Conservation (phyloP, 2,888 invertebrate genomes). For the Hesperia comma region DNA sequence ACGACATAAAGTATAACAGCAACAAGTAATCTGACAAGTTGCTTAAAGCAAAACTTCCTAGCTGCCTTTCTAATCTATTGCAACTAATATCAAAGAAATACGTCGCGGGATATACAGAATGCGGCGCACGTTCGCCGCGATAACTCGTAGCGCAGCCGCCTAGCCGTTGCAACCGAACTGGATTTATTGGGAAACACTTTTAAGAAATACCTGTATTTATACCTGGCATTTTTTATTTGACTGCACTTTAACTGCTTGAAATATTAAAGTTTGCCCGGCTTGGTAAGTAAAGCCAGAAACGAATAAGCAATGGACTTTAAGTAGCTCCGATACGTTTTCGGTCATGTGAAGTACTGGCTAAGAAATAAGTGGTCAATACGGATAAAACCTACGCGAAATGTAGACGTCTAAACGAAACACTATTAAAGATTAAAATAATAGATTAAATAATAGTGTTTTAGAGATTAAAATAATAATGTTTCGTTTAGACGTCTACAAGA, state of each 20-base stretch:
- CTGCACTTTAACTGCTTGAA: constrained; percentile 16
- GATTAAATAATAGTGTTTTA: too few relatives aligned
- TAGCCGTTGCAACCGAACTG: constrained; percentile 23
- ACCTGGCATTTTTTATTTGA: constrained; percentile 22
- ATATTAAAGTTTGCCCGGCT: not conserved
- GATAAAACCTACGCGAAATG: too few relatives aligned
- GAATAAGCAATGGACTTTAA: too few relatives aligned
- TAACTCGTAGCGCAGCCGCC: constrained; percentile 21
- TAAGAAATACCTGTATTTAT: constrained; percentile 33
- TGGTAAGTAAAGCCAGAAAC: too few relatives aligned
- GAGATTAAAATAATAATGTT: too few relatives aligned
- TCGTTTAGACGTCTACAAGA: too few relatives aligned
- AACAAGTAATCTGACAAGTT: not conserved
- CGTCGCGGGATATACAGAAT: constrained; percentile 11
- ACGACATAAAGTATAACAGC: not conserved
- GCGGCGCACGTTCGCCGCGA: constrained; percentile 22
- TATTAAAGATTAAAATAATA: too few relatives aligned
- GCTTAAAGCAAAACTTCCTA: not conserved
- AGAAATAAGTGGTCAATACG: too few relatives aligned
- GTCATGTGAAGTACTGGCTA: too few relatives aligned
- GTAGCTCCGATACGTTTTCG: too few relatives aligned
- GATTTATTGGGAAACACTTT: constrained; percentile 35
- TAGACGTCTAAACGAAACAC: too few relatives aligned
- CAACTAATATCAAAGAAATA: constrained; percentile 22
- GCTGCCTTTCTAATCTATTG: constrained; percentile 15